A percentile compares a stretch with the other conserved stretches of the same genome.
These are phyloP conservation scores for Hirundo rustica DNA, from an alignment of 2,797 vertebrate species.

Conservation along the genomic window DNA sequence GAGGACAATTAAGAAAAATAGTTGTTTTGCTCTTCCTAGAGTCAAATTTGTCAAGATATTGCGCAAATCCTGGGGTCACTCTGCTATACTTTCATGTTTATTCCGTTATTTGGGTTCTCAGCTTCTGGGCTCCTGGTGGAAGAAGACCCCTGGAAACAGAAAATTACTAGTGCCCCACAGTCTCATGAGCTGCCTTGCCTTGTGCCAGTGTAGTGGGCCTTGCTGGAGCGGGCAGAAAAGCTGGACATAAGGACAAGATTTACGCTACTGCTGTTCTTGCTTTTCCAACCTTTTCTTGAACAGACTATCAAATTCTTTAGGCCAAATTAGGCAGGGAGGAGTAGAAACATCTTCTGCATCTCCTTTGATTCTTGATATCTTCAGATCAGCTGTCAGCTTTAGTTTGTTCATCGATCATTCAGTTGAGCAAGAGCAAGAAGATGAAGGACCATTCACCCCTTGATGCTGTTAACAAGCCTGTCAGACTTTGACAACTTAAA, in stretches of 20 bases:
- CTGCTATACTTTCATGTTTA: neutral
- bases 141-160: neutral
- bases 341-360: conserved; percentile 26
- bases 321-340: neutral
- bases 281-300: neutral
- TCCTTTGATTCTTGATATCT: conserved; percentile 42
- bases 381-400: conserved; percentile 41
- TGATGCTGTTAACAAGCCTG: conserved; percentile 56
- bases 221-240: neutral
- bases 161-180: neutral
- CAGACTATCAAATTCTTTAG: neutral
- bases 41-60: neutral
- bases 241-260: neutral
- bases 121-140: neutral
- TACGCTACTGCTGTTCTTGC: neutral
- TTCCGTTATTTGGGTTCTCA: neutral
- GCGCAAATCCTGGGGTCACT: neutral
- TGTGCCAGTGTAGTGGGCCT: neutral
- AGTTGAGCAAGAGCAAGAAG: conserved; percentile 45
- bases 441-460: conserved; percentile 59
- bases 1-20: neutral
- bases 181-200: neutral
- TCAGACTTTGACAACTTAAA: conserved; percentile 62
- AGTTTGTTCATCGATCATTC: conserved; percentile 65
- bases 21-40: neutral